Evolutionary conservation across 2,888 invertebrate genomes (phyloP).

Genomic region (Malacosoma neustria): DNA sequence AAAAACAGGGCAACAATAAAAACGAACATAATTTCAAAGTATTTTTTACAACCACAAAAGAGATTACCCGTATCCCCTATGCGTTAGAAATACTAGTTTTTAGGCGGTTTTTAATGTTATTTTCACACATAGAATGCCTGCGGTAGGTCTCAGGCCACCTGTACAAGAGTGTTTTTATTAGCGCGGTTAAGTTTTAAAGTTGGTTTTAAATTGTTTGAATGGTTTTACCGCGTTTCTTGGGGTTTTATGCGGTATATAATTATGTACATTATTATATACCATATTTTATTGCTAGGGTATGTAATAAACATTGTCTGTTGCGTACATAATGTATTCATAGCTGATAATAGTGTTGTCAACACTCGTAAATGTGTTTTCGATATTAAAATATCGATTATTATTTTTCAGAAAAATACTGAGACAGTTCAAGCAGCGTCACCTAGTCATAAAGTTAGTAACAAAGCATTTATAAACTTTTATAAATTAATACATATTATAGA

Average conservation of each 20-base stretch:
- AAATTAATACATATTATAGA: too few species aligned
- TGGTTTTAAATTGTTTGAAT: slow-evolving; percentile 9
- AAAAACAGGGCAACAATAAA: not conserved
- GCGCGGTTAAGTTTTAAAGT: not conserved
- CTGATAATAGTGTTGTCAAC: too few species aligned
- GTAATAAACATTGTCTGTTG: too few species aligned
- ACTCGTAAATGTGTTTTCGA: too few species aligned
- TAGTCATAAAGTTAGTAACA: too few species aligned
- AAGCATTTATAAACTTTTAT: too few species aligned
- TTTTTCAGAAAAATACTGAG: too few species aligned
- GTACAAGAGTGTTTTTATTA: not conserved
- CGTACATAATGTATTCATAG: too few species aligned
- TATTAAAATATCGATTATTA: too few species aligned
- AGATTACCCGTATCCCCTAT: slow-evolving; percentile 66
- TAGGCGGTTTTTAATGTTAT: slow-evolving; percentile 10
- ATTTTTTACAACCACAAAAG: slow-evolving; percentile 44
- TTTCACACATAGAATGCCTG: slow-evolving; percentile 17
- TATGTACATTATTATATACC: not conserved
- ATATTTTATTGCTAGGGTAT: not conserved
- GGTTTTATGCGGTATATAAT: slow-evolving; percentile 14
- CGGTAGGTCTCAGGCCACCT: slow-evolving; percentile 23
- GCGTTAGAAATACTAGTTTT: slow-evolving; percentile 29
- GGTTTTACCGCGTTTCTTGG: slow-evolving; percentile 9
- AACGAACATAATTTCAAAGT: not conserved
- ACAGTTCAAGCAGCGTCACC: too few species aligned